These are phyloP conservation scores for Protodeltote pygarga DNA, from an alignment of 2,888 invertebrate species.

Conservation along the genomic window DNA sequence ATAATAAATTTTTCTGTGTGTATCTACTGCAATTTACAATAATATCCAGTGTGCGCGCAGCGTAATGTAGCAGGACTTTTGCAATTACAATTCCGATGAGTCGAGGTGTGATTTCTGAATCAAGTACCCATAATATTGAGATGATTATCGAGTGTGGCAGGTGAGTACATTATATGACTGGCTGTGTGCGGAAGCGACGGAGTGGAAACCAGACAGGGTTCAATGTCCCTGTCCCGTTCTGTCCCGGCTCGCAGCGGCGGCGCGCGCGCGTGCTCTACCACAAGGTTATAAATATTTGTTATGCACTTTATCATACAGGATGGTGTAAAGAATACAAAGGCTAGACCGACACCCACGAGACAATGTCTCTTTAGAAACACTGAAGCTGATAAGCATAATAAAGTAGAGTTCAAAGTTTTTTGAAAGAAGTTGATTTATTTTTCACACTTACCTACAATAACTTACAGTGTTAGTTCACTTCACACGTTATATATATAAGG, in stretches of 20 bases:
- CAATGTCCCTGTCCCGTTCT: slow-evolving; percentile 62
- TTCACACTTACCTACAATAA: no score
- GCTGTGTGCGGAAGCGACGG: slow-evolving; percentile 58
- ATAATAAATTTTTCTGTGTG: no score
- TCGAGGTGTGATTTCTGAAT: slow-evolving; percentile 26
- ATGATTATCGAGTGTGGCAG: slow-evolving; percentile 37
- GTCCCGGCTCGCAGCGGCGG: slow-evolving; percentile 33
- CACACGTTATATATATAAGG: no score
- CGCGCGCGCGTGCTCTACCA: slow-evolving; percentile 24
- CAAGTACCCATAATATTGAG: slow-evolving; percentile 15
- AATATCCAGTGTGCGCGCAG: no score
- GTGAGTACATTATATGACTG: slow-evolving; percentile 43
- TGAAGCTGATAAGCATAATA: slow-evolving; percentile 23
- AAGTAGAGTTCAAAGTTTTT: slow-evolving; percentile 7
- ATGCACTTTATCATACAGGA: slow-evolving; percentile 24
- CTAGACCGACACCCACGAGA: slow-evolving; percentile 12
- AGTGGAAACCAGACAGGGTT: slow-evolving; percentile 68
- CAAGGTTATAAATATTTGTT: slow-evolving; percentile 17
- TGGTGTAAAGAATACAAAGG: slow-evolving; percentile 24
- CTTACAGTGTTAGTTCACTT: no score
- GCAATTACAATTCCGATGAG: slow-evolving; percentile 1
- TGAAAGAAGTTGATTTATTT: slow-evolving; percentile 8
- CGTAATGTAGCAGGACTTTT: no score
- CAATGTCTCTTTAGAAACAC: not conserved
- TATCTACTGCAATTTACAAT: no score